Base-by-base conservation (phyloP, 2,113 vertebrate genomes). In the Isurus oxyrinchus region DNA sequence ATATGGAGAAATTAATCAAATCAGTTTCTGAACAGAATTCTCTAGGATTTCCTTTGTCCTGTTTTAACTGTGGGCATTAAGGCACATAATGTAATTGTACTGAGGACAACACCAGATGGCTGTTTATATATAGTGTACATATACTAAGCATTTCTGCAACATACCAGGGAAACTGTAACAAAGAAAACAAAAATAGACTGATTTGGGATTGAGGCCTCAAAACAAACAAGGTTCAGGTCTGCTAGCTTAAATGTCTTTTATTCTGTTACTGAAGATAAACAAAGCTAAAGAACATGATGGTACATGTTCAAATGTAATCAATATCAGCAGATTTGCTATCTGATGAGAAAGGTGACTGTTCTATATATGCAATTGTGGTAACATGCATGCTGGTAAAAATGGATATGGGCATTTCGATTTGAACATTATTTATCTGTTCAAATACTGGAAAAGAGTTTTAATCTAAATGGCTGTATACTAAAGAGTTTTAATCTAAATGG, bases 41-140 rank as follows among this genome's bases (percentile, higher is more conserved):
- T 97, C 97, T 97, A 97, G 97, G 97, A 98, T 97, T 97, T 97
- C 97, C 97, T 97, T 96, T 96, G 97, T 97, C 97, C 97, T 97
- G 96, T 96, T 97, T 97, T 97, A 44, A 96, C 69, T 96, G 96
- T 97, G 96, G 97, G 97, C 96, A 97, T 97, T 97, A 97, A 97
- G 96, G 97, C 96, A 96, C 76, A 97, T 96, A 97, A 97, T 97
- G 96, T 97, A 98, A 97, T 25, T 97, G 97, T 96, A 97, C 97
- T 96, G 97, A 97, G 81, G 96, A 53, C 96, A 97, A 23, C 96
- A 97, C 97, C 96, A 97, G 97, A 97, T 97, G 97, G 97, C 97
- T 97, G 97, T 96, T 97, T 97, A 97, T 97, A 96, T 81, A 97
- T 96, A 96, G 25, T 6, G 96, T 96, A 97, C 97, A 97, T 97